Base-by-base conservation (phyloP, 2,888 invertebrate genomes). In the Tryphoninae sp. region DNA sequence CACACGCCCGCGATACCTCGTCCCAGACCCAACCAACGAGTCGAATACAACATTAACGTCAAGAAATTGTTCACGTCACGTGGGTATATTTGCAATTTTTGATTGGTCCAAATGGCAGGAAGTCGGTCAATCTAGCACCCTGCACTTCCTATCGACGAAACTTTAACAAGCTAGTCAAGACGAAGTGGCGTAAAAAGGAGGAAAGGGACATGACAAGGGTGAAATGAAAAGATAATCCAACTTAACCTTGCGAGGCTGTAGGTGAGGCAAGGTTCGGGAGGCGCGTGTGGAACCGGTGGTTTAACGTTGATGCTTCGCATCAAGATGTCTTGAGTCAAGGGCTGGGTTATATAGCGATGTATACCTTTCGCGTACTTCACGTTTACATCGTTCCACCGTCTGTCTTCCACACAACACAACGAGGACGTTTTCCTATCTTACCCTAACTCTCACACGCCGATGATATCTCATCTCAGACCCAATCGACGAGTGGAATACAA, bases 201-300 rank as follows among this genome's bases (percentile, higher is more conserved):
- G 0, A 6, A 19, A 19, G 33, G 33, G 6, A 6, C 33, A 33
- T 33, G 33, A 33, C 33, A 33, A 45, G 45, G 45, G 45, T 45
- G 11, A 45, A 73, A 73, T 42, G 51, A 53, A 73, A 62, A 42
- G 62, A 73, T 64, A 73, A 73, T 64, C 73, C 42, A 42, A 19
- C 26, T 33, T 45, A 49, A 64, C 1, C 40, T 45, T 19, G 59
- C 19, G 58, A 33, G 51, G 11, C n/a, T 9, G n/a, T n/a, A 64
- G 55, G 55, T 22, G 22, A 53, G 51, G 2, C 6, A 45, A 45
- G 45, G 13, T 45, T 13, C 23, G 42, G 77, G 49, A 72, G 61
- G 59, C 55, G 74, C 40, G 71, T 71, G 61, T 51, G 58, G 67
- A 81, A 71, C 67, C 67, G 78, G 71, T 61, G 81, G 78, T 74